phyloP scores from a whole-genome alignment of 2,888 invertebrate species.

The Acleris cristana region DNA sequence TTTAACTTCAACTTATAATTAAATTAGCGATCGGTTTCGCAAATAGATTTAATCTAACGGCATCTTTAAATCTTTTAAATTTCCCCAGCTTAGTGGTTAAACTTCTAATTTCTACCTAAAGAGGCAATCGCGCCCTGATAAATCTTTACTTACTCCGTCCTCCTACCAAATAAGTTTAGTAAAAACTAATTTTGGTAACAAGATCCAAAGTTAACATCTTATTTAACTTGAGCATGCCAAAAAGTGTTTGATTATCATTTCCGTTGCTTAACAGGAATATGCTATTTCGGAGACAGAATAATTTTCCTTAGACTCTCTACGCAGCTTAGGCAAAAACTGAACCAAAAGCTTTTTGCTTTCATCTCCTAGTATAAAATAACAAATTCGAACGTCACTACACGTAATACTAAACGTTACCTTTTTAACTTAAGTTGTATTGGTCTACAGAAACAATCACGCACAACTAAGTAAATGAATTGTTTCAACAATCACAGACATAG shows the following conservation, averaged over 20 bases:
- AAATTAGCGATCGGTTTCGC: constrained; percentile 3
- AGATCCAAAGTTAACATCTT: not conserved
- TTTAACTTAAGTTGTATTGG: constrained; percentile 10
- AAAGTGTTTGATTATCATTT: too few relatives aligned
- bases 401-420: not conserved
- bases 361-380: too few relatives aligned
- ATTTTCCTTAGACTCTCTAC: too few relatives aligned
- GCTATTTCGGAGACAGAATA: too few relatives aligned
- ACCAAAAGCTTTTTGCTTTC: too few relatives aligned
- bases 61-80: constrained; percentile 4
- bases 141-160: constrained; percentile 11
- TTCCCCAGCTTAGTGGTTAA: constrained; percentile 6
- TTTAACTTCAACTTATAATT: too few relatives aligned
- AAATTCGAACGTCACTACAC: too few relatives aligned
- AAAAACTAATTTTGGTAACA: not conserved
- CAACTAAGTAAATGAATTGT: constrained; percentile 14
- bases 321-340: too few relatives aligned
- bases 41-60: not conserved
- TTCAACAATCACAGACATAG: constrained; percentile 9
- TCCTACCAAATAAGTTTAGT: not conserved
- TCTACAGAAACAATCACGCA: constrained; percentile 20
- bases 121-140: constrained; percentile 4
- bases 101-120: constrained; percentile 13
- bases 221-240: too few relatives aligned
- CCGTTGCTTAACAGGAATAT: too few relatives aligned